Conservation (phyloP, 2,113 vertebrate species). For the Lucifuga dentata region DNA sequence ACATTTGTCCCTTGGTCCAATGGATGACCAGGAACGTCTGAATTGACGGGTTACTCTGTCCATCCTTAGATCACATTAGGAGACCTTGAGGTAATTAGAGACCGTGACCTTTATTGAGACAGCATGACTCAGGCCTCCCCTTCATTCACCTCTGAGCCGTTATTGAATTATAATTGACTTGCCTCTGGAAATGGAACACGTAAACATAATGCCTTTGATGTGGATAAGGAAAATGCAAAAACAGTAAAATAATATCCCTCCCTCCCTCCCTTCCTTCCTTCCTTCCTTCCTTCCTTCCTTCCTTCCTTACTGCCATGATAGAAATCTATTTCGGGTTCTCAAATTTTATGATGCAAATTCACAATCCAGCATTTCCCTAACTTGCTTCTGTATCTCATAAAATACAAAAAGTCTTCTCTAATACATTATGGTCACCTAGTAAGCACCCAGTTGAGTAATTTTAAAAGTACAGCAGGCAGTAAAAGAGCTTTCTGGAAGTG, state of each 20-base stretch:
- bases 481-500: constrained; percentile 3
- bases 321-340: too few relatives aligned
- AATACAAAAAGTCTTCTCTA: too few relatives aligned
- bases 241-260: too few relatives aligned
- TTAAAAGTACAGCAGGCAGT: constrained; percentile 22
- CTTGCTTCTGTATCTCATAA: too few relatives aligned
- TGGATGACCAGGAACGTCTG: constrained; percentile 7
- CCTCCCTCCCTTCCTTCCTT: background rate
- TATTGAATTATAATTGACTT: constrained; percentile 27
- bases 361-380: too few relatives aligned
- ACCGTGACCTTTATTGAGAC: constrained; percentile 66
- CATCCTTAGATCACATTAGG: constrained; percentile 62
- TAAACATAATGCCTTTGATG: background rate
- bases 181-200: background rate
- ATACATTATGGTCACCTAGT: too few relatives aligned
- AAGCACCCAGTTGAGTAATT: constrained; percentile 19
- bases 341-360: too few relatives aligned
- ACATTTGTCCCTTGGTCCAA: too few relatives aligned
- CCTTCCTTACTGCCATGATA: too few relatives aligned
- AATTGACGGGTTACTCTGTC: constrained; percentile 21
- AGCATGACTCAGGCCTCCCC: constrained; percentile 34
- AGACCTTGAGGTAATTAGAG: constrained; percentile 53
- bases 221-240: background rate
- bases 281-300: too few relatives aligned
- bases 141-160: constrained; percentile 24